These are phyloP conservation scores for Sebastes steindachneri DNA, from an alignment of 2,797 vertebrate genomes.

Conservation along the genomic window DNA sequence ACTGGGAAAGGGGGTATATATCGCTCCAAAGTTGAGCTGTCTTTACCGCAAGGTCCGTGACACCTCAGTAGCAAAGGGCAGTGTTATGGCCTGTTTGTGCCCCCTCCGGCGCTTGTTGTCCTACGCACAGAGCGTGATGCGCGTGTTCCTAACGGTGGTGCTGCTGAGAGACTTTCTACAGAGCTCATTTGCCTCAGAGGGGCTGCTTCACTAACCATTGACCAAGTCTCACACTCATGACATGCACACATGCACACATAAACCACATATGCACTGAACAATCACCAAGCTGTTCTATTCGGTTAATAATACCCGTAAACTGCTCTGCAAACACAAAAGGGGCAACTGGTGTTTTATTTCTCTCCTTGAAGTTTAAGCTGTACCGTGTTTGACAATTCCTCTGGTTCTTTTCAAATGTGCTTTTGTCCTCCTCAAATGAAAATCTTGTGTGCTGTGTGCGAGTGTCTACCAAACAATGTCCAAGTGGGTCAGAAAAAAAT, in stretches of 20 bases:
- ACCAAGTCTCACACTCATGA: slow-evolving; percentile 5
- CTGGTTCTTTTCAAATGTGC: slow-evolving; percentile 63
- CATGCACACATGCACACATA: neutral
- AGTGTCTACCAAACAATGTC: slow-evolving; percentile 56
- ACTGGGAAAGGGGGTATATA: too few species aligned
- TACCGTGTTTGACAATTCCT: slow-evolving; percentile 46
- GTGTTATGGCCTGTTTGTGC: too few species aligned
- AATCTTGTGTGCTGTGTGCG: slow-evolving; percentile 38
- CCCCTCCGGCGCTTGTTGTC: too few species aligned
- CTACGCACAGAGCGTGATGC: too few species aligned
- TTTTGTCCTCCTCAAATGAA: slow-evolving; percentile 54
- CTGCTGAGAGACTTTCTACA: neutral
- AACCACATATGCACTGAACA: slow-evolving; percentile 7
- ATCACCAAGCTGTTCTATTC: slow-evolving; percentile 25
- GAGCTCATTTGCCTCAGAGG: neutral
- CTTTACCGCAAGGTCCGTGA: too few species aligned
- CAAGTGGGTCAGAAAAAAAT: slow-evolving; percentile 70
- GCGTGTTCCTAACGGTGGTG: too few species aligned
- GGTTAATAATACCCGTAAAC: slow-evolving; percentile 56
- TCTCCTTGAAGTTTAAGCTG: slow-evolving; percentile 35
- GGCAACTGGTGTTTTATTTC: slow-evolving; percentile 56
- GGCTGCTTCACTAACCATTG: slow-evolving; percentile 33
- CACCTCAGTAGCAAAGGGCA: too few species aligned
- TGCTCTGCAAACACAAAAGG: slow-evolving; percentile 38
- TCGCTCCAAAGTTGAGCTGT: too few species aligned